Percentiles rank a stretch among this genome's conserved stretches.
Evolutionary conservation across 2,113 vertebrate genomes (phyloP).

Genomic region (Python bivittatus): DNA sequence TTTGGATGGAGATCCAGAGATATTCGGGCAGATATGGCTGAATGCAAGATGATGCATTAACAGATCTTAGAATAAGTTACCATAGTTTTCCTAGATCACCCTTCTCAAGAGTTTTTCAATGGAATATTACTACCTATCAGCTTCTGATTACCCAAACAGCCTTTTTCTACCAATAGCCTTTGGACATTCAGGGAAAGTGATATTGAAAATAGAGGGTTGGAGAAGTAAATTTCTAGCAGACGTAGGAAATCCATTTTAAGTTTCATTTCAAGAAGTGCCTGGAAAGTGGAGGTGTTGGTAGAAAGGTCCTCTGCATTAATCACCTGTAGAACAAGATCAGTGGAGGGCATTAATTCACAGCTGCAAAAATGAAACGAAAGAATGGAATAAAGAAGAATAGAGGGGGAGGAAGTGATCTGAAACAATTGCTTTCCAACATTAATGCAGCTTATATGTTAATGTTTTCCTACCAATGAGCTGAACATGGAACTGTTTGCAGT

Average conservation of each 20-base stretch:
- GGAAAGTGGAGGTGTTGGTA: slow-evolving; percentile 40
- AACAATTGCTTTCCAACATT: slow-evolving; percentile 37
- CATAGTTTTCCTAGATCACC: background rate
- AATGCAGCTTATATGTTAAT: slow-evolving; percentile 13
- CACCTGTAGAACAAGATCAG: slow-evolving; percentile 44
- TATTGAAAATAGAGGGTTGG: background rate
- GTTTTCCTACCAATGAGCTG: background rate
- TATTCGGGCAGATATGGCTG: background rate
- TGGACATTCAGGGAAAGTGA: background rate
- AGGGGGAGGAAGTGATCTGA: slow-evolving; percentile 21
- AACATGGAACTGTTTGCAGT: slow-evolving; percentile 41
- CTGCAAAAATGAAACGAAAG: slow-evolving; percentile 40
- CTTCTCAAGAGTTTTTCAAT: background rate
- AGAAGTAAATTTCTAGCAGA: slow-evolving; percentile 27
- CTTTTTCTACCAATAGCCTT: fast-evolving
- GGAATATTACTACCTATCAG: background rate
- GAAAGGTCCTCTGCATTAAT: slow-evolving; percentile 53
- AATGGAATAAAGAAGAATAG: background rate
- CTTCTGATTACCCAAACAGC: background rate
- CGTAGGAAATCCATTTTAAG: slow-evolving; percentile 44
- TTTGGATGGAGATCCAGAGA: background rate
- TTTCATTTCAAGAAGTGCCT: slow-evolving; percentile 46
- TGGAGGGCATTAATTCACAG: slow-evolving; percentile 45
- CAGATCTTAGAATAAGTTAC: background rate
- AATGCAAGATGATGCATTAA: background rate